Evolutionary conservation across 2,113 vertebrate species (phyloP), one percentile per base, ranked within the genome.

Genomic region (Colius striatus): DNA sequence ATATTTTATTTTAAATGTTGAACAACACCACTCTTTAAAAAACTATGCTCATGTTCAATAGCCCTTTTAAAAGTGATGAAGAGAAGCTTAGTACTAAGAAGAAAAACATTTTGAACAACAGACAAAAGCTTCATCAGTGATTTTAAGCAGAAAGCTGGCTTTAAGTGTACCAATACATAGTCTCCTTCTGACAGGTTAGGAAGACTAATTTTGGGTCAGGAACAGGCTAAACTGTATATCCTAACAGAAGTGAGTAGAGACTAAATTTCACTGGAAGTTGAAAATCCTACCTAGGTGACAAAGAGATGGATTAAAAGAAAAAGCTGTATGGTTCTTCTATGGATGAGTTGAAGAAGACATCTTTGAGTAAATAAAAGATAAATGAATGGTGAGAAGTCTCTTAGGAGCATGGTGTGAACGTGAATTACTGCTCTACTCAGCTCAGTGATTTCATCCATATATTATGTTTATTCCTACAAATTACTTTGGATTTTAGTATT

Each of bases 1-100:
- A 95, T 93, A 96, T 95, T 96, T 96, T 90, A 79, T 90, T 97
- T 97, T 94, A 55, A 84, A 86, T 50, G 58, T 51, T 68, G 91
- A 94, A 77, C 27, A 87, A 65, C 76, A 94, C 93, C 83, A 90
- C 29, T 97, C 70, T 92, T 94, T 67, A 82, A 93, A 95, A 95
- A 94, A 88, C 84, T 77, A 88, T 58, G 61, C n/a, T 81, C 29
- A 9, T 41, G 77, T 75, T 57, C 54, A 78, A 54, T 25, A 91
- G 79, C 45, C 89, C 88, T 68, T 96, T 95, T 82, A 71, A 96
- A 92, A 73, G 53, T 75, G 81, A 96, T 77, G 36, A 90, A 95
- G 76, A 47, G 78, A 60, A 95, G 68, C 54, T 86, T 29, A 63
- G n/a, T 45, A 53, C 60, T 75, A 82, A 80, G 71, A 73, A 19